Conservation (phyloP, 1,140 invertebrate genomes). For the Drosophila miranda region DNA sequence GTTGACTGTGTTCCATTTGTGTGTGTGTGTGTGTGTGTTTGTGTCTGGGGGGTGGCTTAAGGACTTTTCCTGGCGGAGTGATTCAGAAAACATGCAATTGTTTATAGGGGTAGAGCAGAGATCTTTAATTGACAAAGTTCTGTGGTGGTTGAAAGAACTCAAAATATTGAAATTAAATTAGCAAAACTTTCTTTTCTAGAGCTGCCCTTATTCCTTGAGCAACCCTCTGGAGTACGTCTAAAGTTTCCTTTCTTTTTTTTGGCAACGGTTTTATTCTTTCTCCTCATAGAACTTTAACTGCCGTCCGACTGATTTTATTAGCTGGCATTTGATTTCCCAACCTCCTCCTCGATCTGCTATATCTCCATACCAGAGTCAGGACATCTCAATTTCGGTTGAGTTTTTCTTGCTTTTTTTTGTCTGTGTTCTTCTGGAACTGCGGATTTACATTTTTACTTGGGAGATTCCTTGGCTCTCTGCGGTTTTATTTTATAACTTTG, state of each 20-base stretch:
- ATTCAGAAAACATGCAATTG: too few species aligned
- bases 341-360: neutral
- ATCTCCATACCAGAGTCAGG: conserved; percentile 24
- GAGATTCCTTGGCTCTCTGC: conserved; percentile 6
- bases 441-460: conserved; percentile 61
- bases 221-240: conserved; percentile 1
- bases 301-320: conserved; percentile 66
- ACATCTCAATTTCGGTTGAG: conserved; percentile 53
- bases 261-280: conserved; percentile 12
- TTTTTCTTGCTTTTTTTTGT: conserved; percentile 4
- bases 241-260: conserved; percentile 2
- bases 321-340: conserved; percentile 42
- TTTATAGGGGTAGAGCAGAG: too few species aligned
- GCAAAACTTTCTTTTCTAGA: too few species aligned
- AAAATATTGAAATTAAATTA: neutral
- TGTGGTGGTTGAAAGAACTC: too few species aligned
- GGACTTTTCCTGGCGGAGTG: conserved; percentile 5
- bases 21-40: conserved; percentile 7
- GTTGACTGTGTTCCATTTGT: conserved; percentile 6
- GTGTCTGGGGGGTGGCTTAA: conserved; percentile 23
- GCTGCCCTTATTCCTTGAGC: neutral
- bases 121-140: neutral
- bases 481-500: conserved; percentile 70
- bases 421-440: conserved; percentile 28
- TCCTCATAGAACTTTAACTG: conserved; percentile 42